Conservation (phyloP, 2,888 invertebrate genomes). For the Galeopsomyia nigrocyanea region DNA sequence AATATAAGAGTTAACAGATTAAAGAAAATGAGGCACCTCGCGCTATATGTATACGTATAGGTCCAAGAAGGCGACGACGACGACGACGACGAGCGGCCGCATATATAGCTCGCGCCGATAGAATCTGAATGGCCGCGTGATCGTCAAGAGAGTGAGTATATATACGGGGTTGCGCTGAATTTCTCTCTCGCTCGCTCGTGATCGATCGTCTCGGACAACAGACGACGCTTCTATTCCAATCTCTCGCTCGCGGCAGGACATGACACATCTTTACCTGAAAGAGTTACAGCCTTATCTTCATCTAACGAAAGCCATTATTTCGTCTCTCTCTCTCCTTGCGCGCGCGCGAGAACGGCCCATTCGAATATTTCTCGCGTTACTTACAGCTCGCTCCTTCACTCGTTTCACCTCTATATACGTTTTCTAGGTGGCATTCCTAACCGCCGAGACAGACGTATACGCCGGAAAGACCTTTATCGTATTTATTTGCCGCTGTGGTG, state of each 20-base stretch:
- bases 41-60: constrained; percentile 13
- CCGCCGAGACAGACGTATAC: background rate
- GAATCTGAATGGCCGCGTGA: too few relatives aligned
- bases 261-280: constrained; percentile 48
- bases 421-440: constrained; percentile 30
- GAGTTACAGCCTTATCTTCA: constrained; percentile 47
- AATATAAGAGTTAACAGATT: constrained; percentile 21
- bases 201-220: constrained; percentile 42
- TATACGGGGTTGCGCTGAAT: background rate
- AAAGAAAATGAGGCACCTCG: constrained; percentile 15
- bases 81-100: constrained; percentile 30
- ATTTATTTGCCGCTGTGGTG: background rate
- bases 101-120: too few relatives aligned
- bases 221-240: constrained; percentile 39
- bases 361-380: constrained; percentile 45
- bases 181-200: constrained; percentile 21
- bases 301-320: constrained; percentile 47
- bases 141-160: too few relatives aligned
- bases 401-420: constrained; percentile 4
- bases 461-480: constrained; percentile 27
- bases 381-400: constrained; percentile 14
- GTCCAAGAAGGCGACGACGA: constrained; percentile 30
- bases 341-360: constrained; percentile 21
- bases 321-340: constrained; percentile 2
- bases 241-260: constrained; percentile 30